A percentile compares a stretch with the other conserved stretches of the same genome.
Conservation (phyloP, 2,797 vertebrate genomes). For the Pogoniulus pusillus region DNA sequence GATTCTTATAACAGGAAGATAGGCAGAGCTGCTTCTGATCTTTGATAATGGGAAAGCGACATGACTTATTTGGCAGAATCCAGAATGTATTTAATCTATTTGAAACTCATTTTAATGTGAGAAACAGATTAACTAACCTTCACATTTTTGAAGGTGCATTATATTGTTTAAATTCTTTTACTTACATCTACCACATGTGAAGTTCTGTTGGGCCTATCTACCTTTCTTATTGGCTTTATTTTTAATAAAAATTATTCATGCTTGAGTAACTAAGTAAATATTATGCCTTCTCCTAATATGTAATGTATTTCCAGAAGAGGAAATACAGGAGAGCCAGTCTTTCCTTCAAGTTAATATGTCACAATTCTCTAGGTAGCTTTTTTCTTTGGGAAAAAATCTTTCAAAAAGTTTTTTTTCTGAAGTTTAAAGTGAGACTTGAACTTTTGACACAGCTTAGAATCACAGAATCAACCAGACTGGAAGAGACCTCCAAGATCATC, state of each 20-base stretch:
- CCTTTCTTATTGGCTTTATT: neutral
- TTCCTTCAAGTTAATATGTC: neutral
- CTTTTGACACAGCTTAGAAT: neutral
- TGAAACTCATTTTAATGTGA: neutral
- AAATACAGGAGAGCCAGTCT: neutral
- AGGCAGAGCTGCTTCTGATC: neutral
- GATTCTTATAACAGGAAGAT: neutral
- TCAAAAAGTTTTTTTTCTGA: neutral
- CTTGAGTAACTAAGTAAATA: neutral
- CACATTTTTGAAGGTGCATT: neutral
- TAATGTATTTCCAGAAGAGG: neutral
- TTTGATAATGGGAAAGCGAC: neutral
- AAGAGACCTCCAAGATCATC: no score
- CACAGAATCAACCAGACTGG: no score
- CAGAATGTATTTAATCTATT: neutral
- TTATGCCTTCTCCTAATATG: neutral
- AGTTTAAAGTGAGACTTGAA: neutral
- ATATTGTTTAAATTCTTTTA: neutral
- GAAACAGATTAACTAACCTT: neutral
- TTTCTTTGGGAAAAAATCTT: neutral
- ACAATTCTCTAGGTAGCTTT: neutral
- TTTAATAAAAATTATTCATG: neutral
- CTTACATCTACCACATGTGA: neutral
- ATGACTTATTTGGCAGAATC: neutral
- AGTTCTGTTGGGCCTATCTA: neutral